Base-by-base conservation (phyloP, 2,888 invertebrate species). In the Bombylius discolor region DNA sequence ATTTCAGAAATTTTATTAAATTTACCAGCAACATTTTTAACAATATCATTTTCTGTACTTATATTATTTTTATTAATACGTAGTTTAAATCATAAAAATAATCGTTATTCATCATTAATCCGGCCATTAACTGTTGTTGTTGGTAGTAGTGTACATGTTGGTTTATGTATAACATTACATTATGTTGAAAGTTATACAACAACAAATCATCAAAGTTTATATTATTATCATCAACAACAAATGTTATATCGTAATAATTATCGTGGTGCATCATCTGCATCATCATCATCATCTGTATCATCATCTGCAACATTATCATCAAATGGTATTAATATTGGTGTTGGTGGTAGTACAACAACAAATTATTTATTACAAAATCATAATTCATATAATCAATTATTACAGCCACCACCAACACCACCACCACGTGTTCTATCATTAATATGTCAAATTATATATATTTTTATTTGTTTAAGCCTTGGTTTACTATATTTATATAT, bases 21-120 rank as follows among this genome's bases (percentile, higher is more conserved):
- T 68, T 81, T 91, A 56, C 91, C 90, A 1, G 85, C 90, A 60
- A 93, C 93, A 60, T 83, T 93, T 65, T 73, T 95, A 44, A 89
- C 91, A 31, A 85, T 92, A n/a, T 87, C 91, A 0, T 94, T 95
- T 71, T 86, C 91, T 49, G 84, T 92, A 53, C 79, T 94, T 34
- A 89, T 94, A 64, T 76, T 93, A 55, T 92, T 91, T 68, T 77
- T 95, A 34, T 78, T 94, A 32, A 84, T 87, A 57, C 87, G 89
- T 65, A 89, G 91, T 64, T 75, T 85, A 55, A 82, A 85, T 68
- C 79, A 85, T 74, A 89, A 80, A 77, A 85, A 76, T 75, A 87
- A 74, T 68, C 84, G 74, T 64, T 87, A 78, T 72, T 80, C 79
- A 63, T 81, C 80, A 64, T 72, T 89, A 61, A 87, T 92, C 64